Base-by-base conservation (phyloP, 2,113 vertebrate species). In the Ctenomys sociabilis region DNA sequence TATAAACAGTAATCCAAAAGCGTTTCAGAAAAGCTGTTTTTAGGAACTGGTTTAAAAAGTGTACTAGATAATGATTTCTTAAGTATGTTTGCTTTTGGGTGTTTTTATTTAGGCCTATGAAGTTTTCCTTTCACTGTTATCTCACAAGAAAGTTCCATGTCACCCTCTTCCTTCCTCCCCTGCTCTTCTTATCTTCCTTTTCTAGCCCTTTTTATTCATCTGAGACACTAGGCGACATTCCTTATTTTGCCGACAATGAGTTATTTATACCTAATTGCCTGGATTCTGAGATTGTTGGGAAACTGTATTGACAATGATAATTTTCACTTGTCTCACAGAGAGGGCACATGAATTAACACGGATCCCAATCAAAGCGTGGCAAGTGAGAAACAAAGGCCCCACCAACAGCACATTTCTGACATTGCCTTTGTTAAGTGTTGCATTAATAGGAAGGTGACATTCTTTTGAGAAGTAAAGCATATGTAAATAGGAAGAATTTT, bases 31-130 rank as follows among this genome's bases (percentile, higher is more conserved):
- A 96, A 94, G 87, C 92, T 63, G 94, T 98, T 97, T 97, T 98
- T 98, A 97, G 97, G 97, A 98, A 96, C 91, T 95, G 97, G 95
- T 97, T 98, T 97, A 96, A 92, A 28, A 97, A 78, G n/a, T 97
- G 49, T 96, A 95, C 98, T 94, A 97, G 97, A 96, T 98, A 98
- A 98, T 98, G 97, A 98, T 98, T 98, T 98, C 97, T 94, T 90
- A 96, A 97, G 97, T 93, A 68, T 95, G 77, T 98, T 96, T 97
- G 59, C 96, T 92, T 88, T 95, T 95, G 61, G 87, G 37, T 96
- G 83, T 97, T 81, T 98, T 97, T 97, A 83, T 96, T 96, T 96
- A 96, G 97, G 97, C 93, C 96, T 97, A 96, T 85, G 87, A 90
- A 86, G 94, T 92, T 98, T 95, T 94, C 91, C 89, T 96, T 96